phyloP scores from a whole-genome alignment of 1,140 invertebrate genomes.

The Drosophila subobscura region DNA sequence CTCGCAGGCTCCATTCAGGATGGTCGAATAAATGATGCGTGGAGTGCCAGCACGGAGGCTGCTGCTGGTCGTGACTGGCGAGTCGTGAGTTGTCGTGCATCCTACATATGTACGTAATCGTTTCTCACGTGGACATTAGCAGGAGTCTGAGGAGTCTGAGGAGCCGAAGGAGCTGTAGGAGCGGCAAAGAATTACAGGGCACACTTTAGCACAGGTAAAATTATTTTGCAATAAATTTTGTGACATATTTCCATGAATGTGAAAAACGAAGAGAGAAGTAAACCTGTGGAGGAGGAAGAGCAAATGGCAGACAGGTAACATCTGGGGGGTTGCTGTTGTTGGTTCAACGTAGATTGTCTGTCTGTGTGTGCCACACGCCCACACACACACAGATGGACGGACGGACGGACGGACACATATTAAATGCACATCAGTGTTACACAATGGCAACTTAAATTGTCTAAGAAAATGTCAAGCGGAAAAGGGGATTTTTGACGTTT shows the following conservation, averaged over 20 bases:
- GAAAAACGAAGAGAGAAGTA: conserved; percentile 48
- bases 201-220: conserved; percentile 45
- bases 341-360: conserved; percentile 27
- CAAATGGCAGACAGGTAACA: conserved; percentile 68
- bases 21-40: background rate
- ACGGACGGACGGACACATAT: conserved; percentile 50
- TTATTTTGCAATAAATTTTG: conserved; percentile 83
- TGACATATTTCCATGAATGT: conserved; percentile 79
- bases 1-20: background rate
- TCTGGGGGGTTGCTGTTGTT: conserved; percentile 49
- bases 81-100: conserved; percentile 15
- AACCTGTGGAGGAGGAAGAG: conserved; percentile 13
- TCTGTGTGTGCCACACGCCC: conserved; percentile 14
- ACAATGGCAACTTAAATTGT: conserved; percentile 71
- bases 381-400: conserved; percentile 1
- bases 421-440: conserved; percentile 70
- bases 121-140: conserved; percentile 18
- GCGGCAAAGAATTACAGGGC: conserved; percentile 34
- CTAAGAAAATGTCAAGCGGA: conserved; percentile 50
- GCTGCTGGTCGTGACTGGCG: conserved; percentile 9
- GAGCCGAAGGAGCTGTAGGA: background rate
- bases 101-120: background rate
- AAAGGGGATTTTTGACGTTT: conserved; percentile 36
- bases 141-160: background rate
- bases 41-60: background rate